These are phyloP conservation scores for Clivina fossor DNA, from an alignment of 2,888 invertebrate species.

Conservation along the genomic window DNA sequence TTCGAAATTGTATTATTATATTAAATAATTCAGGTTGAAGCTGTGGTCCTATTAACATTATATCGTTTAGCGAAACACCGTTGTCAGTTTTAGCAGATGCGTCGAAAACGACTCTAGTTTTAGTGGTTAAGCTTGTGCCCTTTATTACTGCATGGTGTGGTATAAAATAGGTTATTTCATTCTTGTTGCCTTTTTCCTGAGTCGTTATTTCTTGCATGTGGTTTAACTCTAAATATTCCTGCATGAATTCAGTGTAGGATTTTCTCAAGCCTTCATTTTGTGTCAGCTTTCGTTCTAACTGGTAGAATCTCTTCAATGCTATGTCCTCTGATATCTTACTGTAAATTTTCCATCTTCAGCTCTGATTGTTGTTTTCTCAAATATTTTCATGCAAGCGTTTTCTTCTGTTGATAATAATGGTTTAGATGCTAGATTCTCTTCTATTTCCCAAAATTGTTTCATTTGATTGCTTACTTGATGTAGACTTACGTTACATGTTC, in stretches of 20 bases:
- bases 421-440: not conserved
- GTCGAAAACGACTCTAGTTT: slow-evolving; percentile 43
- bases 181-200: not conserved
- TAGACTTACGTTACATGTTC: too few relatives aligned
- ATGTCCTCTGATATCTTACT: slow-evolving; percentile 35
- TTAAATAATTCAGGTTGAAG: slow-evolving; percentile 44
- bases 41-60: slow-evolving; percentile 42
- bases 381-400: not conserved
- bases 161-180: slow-evolving; percentile 41
- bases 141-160: slow-evolving; percentile 47
- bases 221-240: slow-evolving; percentile 25
- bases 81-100: slow-evolving; percentile 39
- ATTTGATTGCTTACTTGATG: too few relatives aligned
- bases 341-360: slow-evolving; percentile 30
- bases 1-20: too few relatives aligned
- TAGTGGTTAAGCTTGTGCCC: slow-evolving; percentile 42
- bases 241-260: too few relatives aligned
- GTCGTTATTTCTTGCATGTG: slow-evolving; percentile 23
- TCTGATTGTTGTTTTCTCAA: not conserved
- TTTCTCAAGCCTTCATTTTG: slow-evolving; percentile 34
- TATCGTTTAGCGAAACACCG: slow-evolving; percentile 45
- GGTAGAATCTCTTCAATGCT: slow-evolving; percentile 35
- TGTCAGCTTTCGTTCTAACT: slow-evolving; percentile 36
- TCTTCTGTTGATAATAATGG: not conserved
- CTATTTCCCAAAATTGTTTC: slow-evolving; percentile 1